Base-by-base conservation (phyloP, 2,888 invertebrate species). In the Pollenia griseotomentosa region DNA sequence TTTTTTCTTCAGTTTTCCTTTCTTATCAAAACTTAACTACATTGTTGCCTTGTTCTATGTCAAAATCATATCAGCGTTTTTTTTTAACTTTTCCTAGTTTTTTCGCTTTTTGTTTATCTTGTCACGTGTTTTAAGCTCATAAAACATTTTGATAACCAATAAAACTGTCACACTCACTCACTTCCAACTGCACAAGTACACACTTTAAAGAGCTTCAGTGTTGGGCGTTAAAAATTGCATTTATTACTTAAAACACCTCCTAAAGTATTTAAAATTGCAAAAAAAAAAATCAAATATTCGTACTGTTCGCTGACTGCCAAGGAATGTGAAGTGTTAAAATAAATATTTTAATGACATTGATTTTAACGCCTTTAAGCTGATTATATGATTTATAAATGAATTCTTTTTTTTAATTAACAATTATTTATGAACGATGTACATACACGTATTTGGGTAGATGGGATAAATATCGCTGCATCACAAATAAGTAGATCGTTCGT, bases 81-180 rank as follows among this genome's bases (percentile, higher is more conserved):
- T n/a, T 23, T 5, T n/a, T 46, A 55, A 65, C n/a, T 12, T 33
- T 14, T 19, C 44, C 57, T 7, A 16, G 53, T 14, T 10, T 53
- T 63, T 42, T 44, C 65, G 6, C 53, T 88, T 82, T 87, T 88
- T 88, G n/a, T 88, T 88, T 89, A 90, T 88, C 88, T 61, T 81
- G 83, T 87, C 86, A 87, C 87, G 81, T 84, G 87, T 90, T 90
- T 88, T 85, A 86, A 74, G 91, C 92, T 91, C 93, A 92, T 93
- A 93, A 93, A 93, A 92, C 92, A 92, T 91, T 92, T 92, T 93
- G 93, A 92, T 90, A 91, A 90, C 91, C 92, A 93, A 93, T 93
- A 93, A 93, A 93, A 93, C 92, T 93, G 92, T 93, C 93, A 90
- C 88, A 83, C 74, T 74, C 53, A 68, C 55, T 80, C 79, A 80